phyloP scores from a whole-genome alignment of 2,113 vertebrate species.

The Ptychochromis oligacanthus region DNA sequence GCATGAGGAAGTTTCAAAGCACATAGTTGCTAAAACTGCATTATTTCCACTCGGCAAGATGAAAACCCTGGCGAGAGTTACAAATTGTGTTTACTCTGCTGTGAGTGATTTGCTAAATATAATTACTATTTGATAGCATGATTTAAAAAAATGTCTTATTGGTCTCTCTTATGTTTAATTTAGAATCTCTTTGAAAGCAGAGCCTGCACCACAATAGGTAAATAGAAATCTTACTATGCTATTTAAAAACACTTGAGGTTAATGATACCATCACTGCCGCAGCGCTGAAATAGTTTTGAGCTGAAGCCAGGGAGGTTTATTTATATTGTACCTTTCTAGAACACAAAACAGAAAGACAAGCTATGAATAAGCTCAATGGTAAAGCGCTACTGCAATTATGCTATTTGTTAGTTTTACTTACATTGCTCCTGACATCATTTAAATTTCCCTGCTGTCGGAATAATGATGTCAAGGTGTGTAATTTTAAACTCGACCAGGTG shows the following conservation, averaged over 20 bases:
- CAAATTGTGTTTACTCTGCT: constrained; percentile 14
- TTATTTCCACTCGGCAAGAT: not conserved
- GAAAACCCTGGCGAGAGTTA: constrained; percentile 4
- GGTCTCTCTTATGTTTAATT: not conserved
- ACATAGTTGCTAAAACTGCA: not conserved
- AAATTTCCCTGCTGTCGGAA: not conserved
- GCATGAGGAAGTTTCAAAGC: not conserved
- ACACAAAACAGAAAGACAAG: not conserved
- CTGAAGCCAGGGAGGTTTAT: not conserved
- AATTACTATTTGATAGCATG: not conserved
- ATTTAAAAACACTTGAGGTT: not conserved
- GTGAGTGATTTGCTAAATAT: not conserved
- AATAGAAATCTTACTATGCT: not conserved
- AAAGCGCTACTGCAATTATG: not conserved
- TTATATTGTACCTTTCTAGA: not conserved
- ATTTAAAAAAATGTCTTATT: not conserved
- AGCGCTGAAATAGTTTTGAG: not conserved
- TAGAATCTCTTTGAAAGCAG: constrained; percentile 6
- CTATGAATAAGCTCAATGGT: constrained; percentile 1
- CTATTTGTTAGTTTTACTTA: constrained; percentile 13
- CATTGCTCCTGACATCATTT: constrained; percentile 3
- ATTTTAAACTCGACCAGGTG: constrained; percentile 63
- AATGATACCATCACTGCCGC: not conserved
- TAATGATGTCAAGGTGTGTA: constrained; percentile 40
- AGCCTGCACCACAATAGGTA: not conserved